Evolutionary conservation across 2,797 vertebrate species (phyloP), one percentile per base, ranked within the genome.

Genomic region (Sphenodon punctatus): DNA sequence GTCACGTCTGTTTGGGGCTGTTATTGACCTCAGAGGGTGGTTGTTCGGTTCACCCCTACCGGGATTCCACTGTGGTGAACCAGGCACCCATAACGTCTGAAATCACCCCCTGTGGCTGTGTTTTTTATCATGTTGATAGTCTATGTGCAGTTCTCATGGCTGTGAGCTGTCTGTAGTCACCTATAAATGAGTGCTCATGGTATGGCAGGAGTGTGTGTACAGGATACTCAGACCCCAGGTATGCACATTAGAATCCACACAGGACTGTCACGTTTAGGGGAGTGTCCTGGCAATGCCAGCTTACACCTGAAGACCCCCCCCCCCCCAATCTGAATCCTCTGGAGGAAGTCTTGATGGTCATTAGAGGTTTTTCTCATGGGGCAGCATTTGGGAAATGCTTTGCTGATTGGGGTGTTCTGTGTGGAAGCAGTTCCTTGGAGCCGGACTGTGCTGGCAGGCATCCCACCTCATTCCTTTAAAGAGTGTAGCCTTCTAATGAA

Each of bases 101-200:
- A n/a, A n/a, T n/a, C n/a, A n/a, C n/a, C n/a, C n/a, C n/a, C n/a
- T n/a, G n/a, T n/a, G n/a, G n/a, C n/a, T n/a, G 98, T 99, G 67
- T 99, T 99, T 93, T 97, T 99, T 95, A 97, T 99, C 95, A 99
- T 99, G 98, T 90, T 99, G 89, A 99, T 99, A 38, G 97, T 99
- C 85, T 99, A 99, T 19, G 96, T 99, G 56, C 97, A 98, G 71
- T 99, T 99, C 96, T 99, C 98, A 98, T 99, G 98, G 98, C 98
- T 99, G 95, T 99, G 96, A 99, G 88, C 39, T 12, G 3, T 79
- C 38, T 63, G 53, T 70, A 36, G 82, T 70, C 55, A 4, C 10
- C 41, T 58, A 75, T 80, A 84, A 92, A 89, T 90, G 92, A 93
- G 87, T 94, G 77, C 82, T 70, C 43, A 88, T 77, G 92, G 86